A percentile compares a stretch with the other conserved stretches of the same genome.
phyloP scores from a whole-genome alignment of 2,888 invertebrate species.

The Cryptocheilus praepositus region DNA sequence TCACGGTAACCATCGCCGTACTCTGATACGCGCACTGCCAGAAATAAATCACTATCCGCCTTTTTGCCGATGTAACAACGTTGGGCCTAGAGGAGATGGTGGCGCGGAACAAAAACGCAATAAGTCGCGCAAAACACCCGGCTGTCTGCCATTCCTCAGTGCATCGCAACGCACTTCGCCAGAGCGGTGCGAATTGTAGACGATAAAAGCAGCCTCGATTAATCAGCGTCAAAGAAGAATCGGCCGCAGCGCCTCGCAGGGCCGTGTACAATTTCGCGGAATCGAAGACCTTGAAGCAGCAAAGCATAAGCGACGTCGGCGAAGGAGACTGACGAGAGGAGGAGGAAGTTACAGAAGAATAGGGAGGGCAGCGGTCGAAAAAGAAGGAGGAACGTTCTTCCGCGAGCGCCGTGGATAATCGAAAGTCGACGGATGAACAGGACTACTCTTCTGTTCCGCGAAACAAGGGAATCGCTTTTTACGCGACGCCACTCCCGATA shows the following conservation, averaged over 20 bases:
- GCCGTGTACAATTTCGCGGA: slow-evolving; percentile 8
- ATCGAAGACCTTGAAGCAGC: slow-evolving; percentile 4
- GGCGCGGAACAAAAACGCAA: not conserved
- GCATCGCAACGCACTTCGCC: not conserved
- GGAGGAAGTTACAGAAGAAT: not conserved
- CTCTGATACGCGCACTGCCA: no score
- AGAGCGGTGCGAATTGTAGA: not conserved
- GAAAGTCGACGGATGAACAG: slow-evolving; percentile 29
- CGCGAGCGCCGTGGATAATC: slow-evolving; percentile 44
- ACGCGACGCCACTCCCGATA: not conserved
- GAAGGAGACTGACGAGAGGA: slow-evolving; percentile 15
- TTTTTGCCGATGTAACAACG: no score
- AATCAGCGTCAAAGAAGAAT: slow-evolving; percentile 5
- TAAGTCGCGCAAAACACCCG: not conserved
- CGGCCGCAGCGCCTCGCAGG: not conserved
- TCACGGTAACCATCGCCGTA: no score
- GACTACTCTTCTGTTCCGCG: slow-evolving; percentile 9
- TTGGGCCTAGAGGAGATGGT: no score
- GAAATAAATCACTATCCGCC: no score
- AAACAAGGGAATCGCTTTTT: slow-evolving; percentile 13
- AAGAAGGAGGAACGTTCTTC: slow-evolving; percentile 11
- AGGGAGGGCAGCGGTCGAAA: not conserved
- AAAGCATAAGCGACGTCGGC: not conserved
- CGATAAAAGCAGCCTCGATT: slow-evolving; percentile 1
- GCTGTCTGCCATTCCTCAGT: not conserved